phyloP scores from a whole-genome alignment of 1,140 invertebrate genomes.

The Oncopeltus fasciatus region DNA sequence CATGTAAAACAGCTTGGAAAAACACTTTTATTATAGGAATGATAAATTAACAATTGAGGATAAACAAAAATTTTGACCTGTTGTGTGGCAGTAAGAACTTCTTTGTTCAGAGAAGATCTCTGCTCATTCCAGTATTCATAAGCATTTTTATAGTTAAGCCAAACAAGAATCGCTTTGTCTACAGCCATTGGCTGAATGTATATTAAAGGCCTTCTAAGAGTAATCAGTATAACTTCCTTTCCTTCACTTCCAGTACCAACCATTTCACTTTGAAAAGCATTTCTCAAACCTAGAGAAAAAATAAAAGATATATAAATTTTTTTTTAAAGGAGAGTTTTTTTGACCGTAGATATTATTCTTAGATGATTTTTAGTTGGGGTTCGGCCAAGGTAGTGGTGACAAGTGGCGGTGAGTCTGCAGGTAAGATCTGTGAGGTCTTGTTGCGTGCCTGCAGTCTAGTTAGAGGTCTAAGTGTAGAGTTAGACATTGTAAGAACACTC shows the following conservation, averaged over 20 bases:
- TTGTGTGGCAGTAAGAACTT: slow-evolving; percentile 69
- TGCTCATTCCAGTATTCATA: slow-evolving; percentile 99
- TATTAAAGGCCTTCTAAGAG: slow-evolving; percentile 75
- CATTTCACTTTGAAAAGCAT: slow-evolving; percentile 82
- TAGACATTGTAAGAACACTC: too few species aligned
- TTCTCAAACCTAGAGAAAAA: slow-evolving; percentile 44
- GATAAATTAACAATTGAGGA: not conserved
- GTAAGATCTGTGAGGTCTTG: too few species aligned
- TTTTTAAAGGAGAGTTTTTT: too few species aligned
- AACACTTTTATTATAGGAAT: too few species aligned
- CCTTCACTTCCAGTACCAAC: slow-evolving; percentile 47
- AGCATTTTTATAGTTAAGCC: slow-evolving; percentile 96
- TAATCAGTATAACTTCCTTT: slow-evolving; percentile 87
- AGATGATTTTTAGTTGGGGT: too few species aligned
- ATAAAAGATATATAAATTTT: too few species aligned
- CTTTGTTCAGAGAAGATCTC: slow-evolving; percentile 68
- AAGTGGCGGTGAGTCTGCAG: too few species aligned
- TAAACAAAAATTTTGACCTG: slow-evolving; percentile 32
- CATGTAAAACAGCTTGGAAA: too few species aligned
- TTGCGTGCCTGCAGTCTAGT: too few species aligned
- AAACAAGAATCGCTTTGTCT: slow-evolving; percentile 90
- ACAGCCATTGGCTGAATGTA: slow-evolving; percentile 92
- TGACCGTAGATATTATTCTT: too few species aligned
- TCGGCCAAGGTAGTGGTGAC: too few species aligned
- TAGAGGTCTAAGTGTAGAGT: too few species aligned